Conservation (phyloP, 2,797 vertebrate species). For the Neosilurus mollespiculum region DNA sequence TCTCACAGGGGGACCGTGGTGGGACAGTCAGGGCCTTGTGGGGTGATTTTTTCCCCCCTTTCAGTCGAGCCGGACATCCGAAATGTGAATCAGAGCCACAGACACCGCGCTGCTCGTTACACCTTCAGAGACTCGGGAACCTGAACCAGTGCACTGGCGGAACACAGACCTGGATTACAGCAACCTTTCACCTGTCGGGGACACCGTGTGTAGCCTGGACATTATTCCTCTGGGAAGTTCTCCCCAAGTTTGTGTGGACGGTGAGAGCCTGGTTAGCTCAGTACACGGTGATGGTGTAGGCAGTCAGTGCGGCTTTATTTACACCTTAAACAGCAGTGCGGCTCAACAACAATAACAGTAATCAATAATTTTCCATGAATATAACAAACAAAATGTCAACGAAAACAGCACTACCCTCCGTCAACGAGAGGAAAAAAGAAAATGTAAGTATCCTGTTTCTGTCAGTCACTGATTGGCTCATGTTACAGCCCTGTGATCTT, state of each 20-base stretch:
- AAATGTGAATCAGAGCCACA: constrained; percentile 46
- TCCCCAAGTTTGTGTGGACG: constrained; percentile 25
- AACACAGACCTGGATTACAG: background rate
- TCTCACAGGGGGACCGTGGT: constrained; percentile 16
- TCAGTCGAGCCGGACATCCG: constrained; percentile 49
- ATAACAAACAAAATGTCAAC: constrained; percentile 80
- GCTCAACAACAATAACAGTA: background rate
- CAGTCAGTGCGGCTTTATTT: background rate
- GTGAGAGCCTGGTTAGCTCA: background rate
- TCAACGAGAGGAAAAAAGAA: constrained; percentile 91
- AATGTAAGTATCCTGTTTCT: constrained; percentile 80
- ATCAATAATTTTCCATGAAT: too few species aligned
- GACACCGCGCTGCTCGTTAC: background rate
- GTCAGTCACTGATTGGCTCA: background rate
- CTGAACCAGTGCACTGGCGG: constrained; percentile 19
- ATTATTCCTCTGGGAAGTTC: constrained; percentile 40
- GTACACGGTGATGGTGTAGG: constrained; percentile 14
- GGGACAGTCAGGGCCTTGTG: constrained; percentile 49
- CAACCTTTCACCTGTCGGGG: background rate
- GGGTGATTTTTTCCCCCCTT: constrained; percentile 12
- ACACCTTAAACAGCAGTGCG: background rate
- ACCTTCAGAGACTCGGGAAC: background rate
- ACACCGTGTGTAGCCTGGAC: background rate
- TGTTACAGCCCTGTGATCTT: background rate
- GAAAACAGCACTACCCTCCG: constrained; percentile 89